Evolutionary conservation across 2,797 vertebrate genomes (phyloP), one percentile per base, ranked within the genome.

Genomic region (Capromys pilorides): DNA sequence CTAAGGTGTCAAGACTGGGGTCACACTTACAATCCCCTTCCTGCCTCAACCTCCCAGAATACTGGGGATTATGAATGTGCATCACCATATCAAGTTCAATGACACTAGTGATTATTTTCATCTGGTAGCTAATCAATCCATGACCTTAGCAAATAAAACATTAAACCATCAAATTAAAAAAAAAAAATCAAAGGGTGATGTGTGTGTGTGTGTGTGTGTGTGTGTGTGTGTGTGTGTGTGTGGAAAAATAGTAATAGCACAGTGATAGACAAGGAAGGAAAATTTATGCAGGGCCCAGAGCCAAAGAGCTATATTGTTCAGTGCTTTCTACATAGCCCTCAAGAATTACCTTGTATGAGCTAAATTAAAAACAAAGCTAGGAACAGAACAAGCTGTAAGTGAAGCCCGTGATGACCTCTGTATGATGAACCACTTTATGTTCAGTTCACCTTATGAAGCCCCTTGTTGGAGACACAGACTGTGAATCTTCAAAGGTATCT

Each of bases 401-500:
- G 45, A 84, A 84, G 64, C 31, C 78, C 87, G 54, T 36, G 28
- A 66, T 92, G 94, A 61, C 61, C 89, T 91, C 51, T 71, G 83
- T 80, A 81, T 92, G 75, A 49, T 91, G 82, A 85, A 87, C 41
- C 77, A 81, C 71, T 24, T 83, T 78, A 86, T 61, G 77, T 73
- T 84, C 59, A 54, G 10, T 78, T 86, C 66, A 45, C 92, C 83
- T 90, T 57, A 19, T 85, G 67, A 97, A 95, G 77, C 61, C 57
- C 95, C 78, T 80, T 21, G 4, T 69, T 90, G 66, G 62, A 95
- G 87, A 86, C 73, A 90, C 36, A 94, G 66, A 78, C 28, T 49
- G 39, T 73, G 85, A 86, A 88, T 95, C 80, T 95, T 91, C 64
- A 88, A 64, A 80, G 82, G 57, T 91, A 92, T 78, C 79, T 31